Evolutionary conservation across 2,888 invertebrate genomes (phyloP).

Genomic region (Tetragonula carbonaria): DNA sequence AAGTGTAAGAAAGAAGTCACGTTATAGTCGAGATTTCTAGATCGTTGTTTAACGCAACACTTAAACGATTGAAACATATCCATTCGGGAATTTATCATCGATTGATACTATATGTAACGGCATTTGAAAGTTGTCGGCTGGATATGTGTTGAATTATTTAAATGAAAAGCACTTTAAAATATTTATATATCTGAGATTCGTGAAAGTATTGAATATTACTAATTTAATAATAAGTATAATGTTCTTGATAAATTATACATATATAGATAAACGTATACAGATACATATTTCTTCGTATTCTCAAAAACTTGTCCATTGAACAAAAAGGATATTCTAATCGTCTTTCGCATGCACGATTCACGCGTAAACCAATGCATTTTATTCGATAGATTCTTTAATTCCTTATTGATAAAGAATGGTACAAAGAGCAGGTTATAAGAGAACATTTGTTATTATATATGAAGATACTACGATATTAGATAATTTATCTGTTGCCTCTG

Average conservation of each 20-base stretch:
- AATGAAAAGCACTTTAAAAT: conserved; percentile 27
- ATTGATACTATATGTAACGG: neutral
- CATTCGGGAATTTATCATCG: conserved; percentile 13
- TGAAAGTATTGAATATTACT: conserved; percentile 52
- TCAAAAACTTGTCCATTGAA: conserved; percentile 18
- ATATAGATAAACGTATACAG: neutral
- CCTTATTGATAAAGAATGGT: conserved; percentile 67
- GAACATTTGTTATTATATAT: conserved; percentile 52
- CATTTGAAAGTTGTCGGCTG: conserved; percentile 6
- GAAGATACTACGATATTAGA: conserved; percentile 54
- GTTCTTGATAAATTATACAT: conserved; percentile 1
- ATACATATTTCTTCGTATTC: conserved; percentile 6
- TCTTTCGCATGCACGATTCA: neutral
- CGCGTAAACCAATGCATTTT: conserved; percentile 17
- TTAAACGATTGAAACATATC: conserved; percentile 10
- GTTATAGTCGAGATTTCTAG: conserved; percentile 28
- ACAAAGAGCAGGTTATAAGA: conserved; percentile 47
- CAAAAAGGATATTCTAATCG: neutral
- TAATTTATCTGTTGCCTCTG: conserved; percentile 66
- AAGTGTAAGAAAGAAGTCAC: conserved; percentile 33
- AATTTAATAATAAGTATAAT: conserved; percentile 40
- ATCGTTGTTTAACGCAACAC: conserved; percentile 21
- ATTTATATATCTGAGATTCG: conserved; percentile 39
- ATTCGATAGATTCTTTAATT: conserved; percentile 42
- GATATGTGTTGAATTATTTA: conserved; percentile 32